Evolutionary conservation across 2,113 vertebrate species (phyloP), one percentile per base, ranked within the genome.

Genomic region (Nothobranchius furzeri): DNA sequence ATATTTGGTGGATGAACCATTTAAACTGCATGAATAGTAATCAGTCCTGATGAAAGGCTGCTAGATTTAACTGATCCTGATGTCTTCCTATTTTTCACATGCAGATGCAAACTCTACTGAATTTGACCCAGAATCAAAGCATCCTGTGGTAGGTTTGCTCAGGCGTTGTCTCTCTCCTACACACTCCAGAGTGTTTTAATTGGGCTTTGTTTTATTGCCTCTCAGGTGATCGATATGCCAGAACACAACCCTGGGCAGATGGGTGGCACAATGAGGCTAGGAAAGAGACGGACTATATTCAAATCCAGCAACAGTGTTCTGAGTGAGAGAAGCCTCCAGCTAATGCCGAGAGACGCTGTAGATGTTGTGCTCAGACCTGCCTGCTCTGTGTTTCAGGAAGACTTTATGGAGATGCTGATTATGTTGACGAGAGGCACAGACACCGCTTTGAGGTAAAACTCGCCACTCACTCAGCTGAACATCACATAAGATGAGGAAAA

Each of bases 221-320:
- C 35, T 24, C 84, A 98, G 96, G 96, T 99, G 74, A 95, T 99
- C 70, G 97, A 99, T 80, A 99, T 99, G 96, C 97, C 97, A 0
- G 97, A 99, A 69, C 97, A 99, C 81, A 99, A 98, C 78, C 95
- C 97, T 0, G 97, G 96, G 24, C 95, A 99, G 75, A 98, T 98
- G 97, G 97, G 97, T 0, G 97, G 97, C 24, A 99, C 97, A 30
- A 98, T 99, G 97, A 93, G 97, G 74, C 92, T 99, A 12, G 97
- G 97, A 76, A 99, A 98, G 90, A 95, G 97, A 48, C 94, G 95
- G 70, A 99, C 97, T 14, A 89, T 98, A 67, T 98, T 98, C 86
- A 95, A 95, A 81, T 95, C 87, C n/a, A 93, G 88, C 84, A 94
- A 91, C 80, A 96, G 96, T 0, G 65, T 98, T 49, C 89, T 98